Conservation (phyloP, 1,140 invertebrate species). For the Sweltsa coloradensis region DNA sequence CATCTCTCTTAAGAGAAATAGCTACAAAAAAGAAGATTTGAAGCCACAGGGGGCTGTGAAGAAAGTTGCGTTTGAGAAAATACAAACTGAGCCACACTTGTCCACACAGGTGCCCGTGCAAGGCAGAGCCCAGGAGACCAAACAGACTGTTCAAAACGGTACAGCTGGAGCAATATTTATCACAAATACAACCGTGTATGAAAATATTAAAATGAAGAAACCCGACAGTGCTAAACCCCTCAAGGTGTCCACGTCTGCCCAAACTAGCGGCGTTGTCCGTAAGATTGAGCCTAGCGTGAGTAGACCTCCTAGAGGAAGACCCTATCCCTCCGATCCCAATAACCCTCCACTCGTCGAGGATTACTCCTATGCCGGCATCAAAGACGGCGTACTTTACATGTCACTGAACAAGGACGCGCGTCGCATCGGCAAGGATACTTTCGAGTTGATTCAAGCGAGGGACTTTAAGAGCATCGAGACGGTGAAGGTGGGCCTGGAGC, state of each 20-base stretch:
- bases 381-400: conserved; percentile 24
- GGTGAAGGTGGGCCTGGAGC: conserved; percentile 23
- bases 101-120: not conserved
- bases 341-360: conserved; percentile 13
- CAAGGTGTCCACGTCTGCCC: conserved; percentile 37
- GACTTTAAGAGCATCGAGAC: conserved; percentile 37
- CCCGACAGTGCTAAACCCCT: conserved; percentile 15
- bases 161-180: conserved; percentile 19
- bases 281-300: conserved; percentile 18
- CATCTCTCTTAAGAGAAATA: conserved; percentile 1
- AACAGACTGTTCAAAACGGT: conserved; percentile 1
- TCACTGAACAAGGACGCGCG: conserved; percentile 19
- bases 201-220: conserved; percentile 22
- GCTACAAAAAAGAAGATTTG: conserved; percentile 1
- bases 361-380: conserved; percentile 16
- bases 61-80: conserved; percentile 5
- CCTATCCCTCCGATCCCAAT: conserved; percentile 7
- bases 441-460: conserved; percentile 34
- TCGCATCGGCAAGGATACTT: conserved; percentile 27
- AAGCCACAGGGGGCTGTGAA: conserved; percentile 10
- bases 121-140: not conserved
- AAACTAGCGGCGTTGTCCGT: conserved; percentile 35
- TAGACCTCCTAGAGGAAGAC: conserved; percentile 4
- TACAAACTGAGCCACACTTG: conserved; percentile 1
- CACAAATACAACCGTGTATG: conserved; percentile 19